Conservation (phyloP, 92 coral and sea anemone genomes). For the Porites cylindrica region DNA sequence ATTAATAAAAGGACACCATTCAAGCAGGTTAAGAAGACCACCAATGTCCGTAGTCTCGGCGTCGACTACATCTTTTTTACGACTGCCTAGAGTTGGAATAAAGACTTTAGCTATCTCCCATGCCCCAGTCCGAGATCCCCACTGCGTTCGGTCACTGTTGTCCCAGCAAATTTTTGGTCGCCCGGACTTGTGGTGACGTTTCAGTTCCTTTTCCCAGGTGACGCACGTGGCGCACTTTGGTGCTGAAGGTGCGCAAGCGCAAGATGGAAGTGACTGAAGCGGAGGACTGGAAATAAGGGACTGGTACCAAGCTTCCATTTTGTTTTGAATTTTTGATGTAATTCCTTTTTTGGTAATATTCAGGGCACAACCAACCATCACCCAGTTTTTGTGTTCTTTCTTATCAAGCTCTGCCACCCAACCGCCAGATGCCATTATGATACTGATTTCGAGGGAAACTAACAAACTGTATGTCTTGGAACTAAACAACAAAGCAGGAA, state of each 20-base stretch:
- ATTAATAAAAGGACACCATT: constrained; percentile 63
- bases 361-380: constrained; percentile 81
- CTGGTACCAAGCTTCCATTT: constrained; percentile 54
- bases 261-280: constrained; percentile 38
- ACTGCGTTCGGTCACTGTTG: constrained; percentile 76
- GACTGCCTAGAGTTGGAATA: constrained; percentile 72
- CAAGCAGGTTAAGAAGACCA: constrained; percentile 75
- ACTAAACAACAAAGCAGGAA: no score
- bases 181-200: constrained; percentile 32
- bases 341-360: constrained; percentile 61
- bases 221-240: neutral
- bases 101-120: constrained; percentile 90
- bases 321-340: constrained; percentile 50
- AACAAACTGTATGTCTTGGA: no score
- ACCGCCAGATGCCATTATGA: neutral
- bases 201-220: constrained; percentile 46
- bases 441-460: no score
- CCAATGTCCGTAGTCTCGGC: constrained; percentile 51
- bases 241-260: neutral
- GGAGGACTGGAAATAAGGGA: constrained; percentile 44
- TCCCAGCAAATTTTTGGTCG: constrained; percentile 64
- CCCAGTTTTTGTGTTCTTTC: constrained; percentile 82
- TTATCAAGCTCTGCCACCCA: constrained; percentile 56
- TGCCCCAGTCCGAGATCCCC: constrained; percentile 77
- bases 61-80: constrained; percentile 11